phyloP scores from a whole-genome alignment of 2,888 invertebrate genomes.

The Philereme vetulata region DNA sequence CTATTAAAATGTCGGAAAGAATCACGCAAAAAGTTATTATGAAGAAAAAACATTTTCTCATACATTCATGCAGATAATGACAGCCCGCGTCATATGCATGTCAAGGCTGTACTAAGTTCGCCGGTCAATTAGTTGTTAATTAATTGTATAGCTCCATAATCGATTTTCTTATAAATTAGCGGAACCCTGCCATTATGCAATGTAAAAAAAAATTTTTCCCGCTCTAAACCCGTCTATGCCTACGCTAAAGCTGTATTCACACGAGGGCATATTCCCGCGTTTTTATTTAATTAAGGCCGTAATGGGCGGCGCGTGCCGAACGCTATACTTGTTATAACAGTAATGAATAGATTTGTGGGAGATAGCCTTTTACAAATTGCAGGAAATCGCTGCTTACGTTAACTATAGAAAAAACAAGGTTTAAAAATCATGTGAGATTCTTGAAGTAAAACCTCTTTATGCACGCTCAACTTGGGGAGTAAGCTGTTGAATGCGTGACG shows the following conservation, averaged over 20 bases:
- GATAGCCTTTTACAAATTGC: slow-evolving; percentile 30
- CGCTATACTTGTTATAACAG: slow-evolving; percentile 25
- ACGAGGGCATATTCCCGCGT: slow-evolving; percentile 34
- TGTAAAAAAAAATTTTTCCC: slow-evolving; percentile 2
- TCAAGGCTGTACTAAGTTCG: too few species aligned
- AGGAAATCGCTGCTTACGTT: slow-evolving; percentile 27
- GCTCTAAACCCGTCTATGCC: slow-evolving; percentile 7
- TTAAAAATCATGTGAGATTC: slow-evolving; percentile 18
- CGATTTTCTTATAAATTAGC: too few species aligned
- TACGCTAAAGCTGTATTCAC: slow-evolving; percentile 18
- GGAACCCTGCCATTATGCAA: not conserved
- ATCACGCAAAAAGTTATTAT: too few species aligned
- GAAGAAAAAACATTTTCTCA: too few species aligned
- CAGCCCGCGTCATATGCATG: too few species aligned
- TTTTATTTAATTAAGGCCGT: slow-evolving; percentile 45
- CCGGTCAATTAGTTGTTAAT: too few species aligned
- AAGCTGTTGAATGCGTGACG: too few species aligned
- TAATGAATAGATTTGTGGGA: slow-evolving; percentile 33
- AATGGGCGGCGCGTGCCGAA: slow-evolving; percentile 45
- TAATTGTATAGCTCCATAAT: not conserved
- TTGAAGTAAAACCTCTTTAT: too few species aligned
- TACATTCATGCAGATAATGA: too few species aligned
- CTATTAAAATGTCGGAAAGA: too few species aligned
- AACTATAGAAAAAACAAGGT: not conserved
- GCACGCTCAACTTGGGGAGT: too few species aligned